Evolutionary conservation across 53 echinoderm and acorn worm genomes (phyloP).

Genomic region (Holothuria leucospilota): DNA sequence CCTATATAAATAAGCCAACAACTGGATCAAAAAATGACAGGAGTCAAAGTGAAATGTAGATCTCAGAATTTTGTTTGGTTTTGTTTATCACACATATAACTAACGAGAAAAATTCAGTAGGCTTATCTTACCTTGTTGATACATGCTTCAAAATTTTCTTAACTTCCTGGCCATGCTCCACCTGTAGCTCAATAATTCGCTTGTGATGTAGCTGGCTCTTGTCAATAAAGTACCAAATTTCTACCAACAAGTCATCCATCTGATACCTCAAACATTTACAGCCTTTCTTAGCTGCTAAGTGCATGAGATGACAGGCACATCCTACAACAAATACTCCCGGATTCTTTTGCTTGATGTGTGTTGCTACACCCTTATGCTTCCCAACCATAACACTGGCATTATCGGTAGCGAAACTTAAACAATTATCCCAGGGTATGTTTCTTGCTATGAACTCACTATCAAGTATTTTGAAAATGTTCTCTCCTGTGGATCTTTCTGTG

Average conservation of each 20-base stretch:
- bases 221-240: conserved; percentile 61
- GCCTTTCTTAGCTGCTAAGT: conserved; percentile 54
- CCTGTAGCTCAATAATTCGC: conserved; percentile 43
- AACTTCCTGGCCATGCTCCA: conserved; percentile 49
- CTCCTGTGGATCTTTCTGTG: conserved; percentile 39
- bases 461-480: conserved; percentile 52
- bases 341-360: conserved; percentile 21
- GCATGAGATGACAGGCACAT: conserved; percentile 55
- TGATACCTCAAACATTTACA: conserved; percentile 17
- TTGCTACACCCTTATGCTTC: conserved; percentile 46
- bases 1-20: too few relatives aligned
- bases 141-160: conserved; percentile 58
- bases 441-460: conserved; percentile 19
- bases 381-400: conserved; percentile 58
- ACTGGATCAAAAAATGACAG: too few relatives aligned
- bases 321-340: conserved; percentile 42
- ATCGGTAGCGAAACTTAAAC: conserved; percentile 46
- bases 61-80: too few relatives aligned
- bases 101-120: neutral
- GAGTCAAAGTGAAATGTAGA: too few relatives aligned
- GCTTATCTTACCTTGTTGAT: conserved; percentile 37
- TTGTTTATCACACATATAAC: too few relatives aligned
- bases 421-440: conserved; percentile 47
- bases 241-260: conserved; percentile 22
- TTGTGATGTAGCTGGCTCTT: conserved; percentile 52